These are phyloP conservation scores for Tethya wilhelma DNA, from an alignment of 37 sponge, comb jelly and placozoan species.

Conservation along the genomic window DNA sequence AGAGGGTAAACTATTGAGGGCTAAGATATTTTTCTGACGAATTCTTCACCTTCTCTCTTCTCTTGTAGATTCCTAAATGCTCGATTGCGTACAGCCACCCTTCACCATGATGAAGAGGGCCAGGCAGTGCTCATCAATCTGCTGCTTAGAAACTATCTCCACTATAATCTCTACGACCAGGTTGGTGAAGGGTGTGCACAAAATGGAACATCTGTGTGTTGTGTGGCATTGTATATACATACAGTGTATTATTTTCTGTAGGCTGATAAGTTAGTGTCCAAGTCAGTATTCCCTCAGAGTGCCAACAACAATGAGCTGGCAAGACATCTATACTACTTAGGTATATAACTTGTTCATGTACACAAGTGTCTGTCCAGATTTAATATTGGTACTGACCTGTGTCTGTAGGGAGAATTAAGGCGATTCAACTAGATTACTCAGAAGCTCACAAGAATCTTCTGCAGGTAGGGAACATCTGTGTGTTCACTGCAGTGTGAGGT, in stretches of 20 bases:
- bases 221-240: too few species aligned
- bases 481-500: not conserved
- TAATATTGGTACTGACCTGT: not conserved
- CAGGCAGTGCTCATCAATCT: constrained; percentile 92
- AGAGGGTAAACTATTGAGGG: constrained; percentile 59
- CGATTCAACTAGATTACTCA: constrained; percentile 93
- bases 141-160: constrained; percentile 91
- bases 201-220: too few species aligned
- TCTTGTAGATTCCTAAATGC: constrained; percentile 77
- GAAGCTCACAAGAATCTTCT: constrained; percentile 83
- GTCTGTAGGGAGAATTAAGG: constrained; percentile 78
- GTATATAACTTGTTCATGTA: constrained; percentile 20
- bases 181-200: too few species aligned
- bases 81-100: constrained; percentile 90
- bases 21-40: too few species aligned
- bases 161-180: constrained; percentile 96
- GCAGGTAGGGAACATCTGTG: constrained; percentile 33
- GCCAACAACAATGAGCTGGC: constrained; percentile 96
- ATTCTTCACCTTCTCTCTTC: not conserved
- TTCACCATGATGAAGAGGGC: constrained; percentile 86
- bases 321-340: constrained; percentile 90
- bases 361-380: not conserved
- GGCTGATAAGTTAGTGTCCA: constrained; percentile 92
- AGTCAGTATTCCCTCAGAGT: constrained; percentile 87
- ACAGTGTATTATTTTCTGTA: constrained; percentile 11